Conservation (phyloP, 2,113 vertebrate genomes). For the Cryptomyrus ogoouensis region DNA sequence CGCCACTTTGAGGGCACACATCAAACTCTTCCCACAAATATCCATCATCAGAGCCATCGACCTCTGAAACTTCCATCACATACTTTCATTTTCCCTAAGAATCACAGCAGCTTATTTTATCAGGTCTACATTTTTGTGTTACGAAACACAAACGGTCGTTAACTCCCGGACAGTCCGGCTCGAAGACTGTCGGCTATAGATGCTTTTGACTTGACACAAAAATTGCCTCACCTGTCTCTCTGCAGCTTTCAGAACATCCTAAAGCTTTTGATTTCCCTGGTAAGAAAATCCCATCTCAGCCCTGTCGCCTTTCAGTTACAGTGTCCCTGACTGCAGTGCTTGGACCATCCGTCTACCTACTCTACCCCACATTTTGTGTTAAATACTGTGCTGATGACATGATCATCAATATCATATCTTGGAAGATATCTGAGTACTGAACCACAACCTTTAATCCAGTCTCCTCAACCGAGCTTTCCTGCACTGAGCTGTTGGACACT, state of each 20-base stretch:
- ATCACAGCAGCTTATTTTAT: background rate
- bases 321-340: background rate
- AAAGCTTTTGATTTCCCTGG: background rate
- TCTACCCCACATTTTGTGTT: background rate
- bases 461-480: background rate
- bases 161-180: background rate
- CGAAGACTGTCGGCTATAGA: background rate
- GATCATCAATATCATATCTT: background rate
- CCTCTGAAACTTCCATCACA: background rate
- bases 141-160: background rate
- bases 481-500: background rate
- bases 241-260: background rate
- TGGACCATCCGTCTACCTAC: background rate
- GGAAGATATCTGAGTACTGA: background rate
- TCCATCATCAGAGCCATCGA: background rate
- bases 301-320: background rate
- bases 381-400: background rate
- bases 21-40: background rate
- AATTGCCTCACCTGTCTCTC: background rate
- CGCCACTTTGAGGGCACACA: background rate
- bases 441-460: background rate
- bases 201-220: background rate
- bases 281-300: background rate
- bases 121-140: background rate
- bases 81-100: background rate